These are phyloP conservation scores for Belgica antarctica DNA, from an alignment of 2,888 invertebrate genomes.

Conservation along the genomic window DNA sequence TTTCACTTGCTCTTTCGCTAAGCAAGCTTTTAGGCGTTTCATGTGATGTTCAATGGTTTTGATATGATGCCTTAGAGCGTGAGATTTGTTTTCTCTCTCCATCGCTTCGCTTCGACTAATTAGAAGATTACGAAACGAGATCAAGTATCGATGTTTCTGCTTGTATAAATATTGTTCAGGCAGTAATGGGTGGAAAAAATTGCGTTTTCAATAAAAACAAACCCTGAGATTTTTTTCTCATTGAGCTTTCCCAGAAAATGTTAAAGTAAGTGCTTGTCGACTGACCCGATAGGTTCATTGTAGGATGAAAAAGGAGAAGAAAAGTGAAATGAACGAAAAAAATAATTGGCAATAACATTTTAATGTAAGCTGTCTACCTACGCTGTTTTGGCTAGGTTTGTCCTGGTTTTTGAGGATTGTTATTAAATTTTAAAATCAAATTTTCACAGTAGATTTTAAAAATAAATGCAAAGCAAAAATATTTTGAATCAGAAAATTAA, in stretches of 20 bases:
- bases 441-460: too few species aligned
- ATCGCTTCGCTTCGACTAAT: conserved; percentile 8
- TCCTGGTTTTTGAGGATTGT: too few species aligned
- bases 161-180: background rate
- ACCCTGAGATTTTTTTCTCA: too few species aligned
- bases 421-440: too few species aligned
- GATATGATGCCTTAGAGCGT: conserved; percentile 11
- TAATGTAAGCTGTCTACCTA: too few species aligned
- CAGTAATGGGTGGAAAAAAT: background rate
- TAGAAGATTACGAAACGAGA: conserved; percentile 13
- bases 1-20: conserved; percentile 15
- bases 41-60: conserved; percentile 28
- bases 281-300: too few species aligned
- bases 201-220: too few species aligned
- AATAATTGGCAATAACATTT: conserved; percentile 44
- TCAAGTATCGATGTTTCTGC: background rate
- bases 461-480: too few species aligned
- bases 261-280: background rate
- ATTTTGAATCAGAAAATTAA: too few species aligned
- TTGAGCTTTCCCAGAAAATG: too few species aligned
- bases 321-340: conserved; percentile 30
- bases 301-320: conserved; percentile 35
- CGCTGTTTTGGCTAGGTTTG: too few species aligned
- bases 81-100: background rate
- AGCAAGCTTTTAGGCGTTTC: background rate